These are phyloP conservation scores for Harpegnathos saltator DNA, from an alignment of 1,140 invertebrate species.

Conservation along the genomic window DNA sequence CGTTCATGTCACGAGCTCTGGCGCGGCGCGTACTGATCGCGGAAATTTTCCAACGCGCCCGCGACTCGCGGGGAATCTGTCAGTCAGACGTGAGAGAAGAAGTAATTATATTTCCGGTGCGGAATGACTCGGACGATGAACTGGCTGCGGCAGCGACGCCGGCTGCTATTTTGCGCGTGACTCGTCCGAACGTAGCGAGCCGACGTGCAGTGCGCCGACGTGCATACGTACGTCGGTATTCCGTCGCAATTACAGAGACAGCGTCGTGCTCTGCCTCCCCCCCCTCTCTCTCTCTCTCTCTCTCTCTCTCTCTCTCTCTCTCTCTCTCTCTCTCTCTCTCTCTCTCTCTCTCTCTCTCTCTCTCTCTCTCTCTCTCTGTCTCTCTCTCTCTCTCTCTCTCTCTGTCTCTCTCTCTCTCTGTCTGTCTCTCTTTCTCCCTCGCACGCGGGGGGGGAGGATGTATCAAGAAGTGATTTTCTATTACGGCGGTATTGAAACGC, in stretches of 20 bases:
- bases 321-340: too few relatives aligned
- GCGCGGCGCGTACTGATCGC: constrained; percentile 46
- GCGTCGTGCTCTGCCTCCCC: neutral
- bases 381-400: neutral
- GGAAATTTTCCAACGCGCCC: constrained; percentile 45
- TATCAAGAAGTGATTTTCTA: constrained; percentile 61
- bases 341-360: neutral
- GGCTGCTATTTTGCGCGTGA: constrained; percentile 54
- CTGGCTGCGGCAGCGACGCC: constrained; percentile 21
- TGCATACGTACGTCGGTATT: constrained; percentile 8
- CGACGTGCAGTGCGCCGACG: neutral
- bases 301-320: constrained; percentile 4
- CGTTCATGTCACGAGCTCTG: constrained; percentile 23
- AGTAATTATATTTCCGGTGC: constrained; percentile 58
- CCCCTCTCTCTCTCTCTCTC: too few relatives aligned
- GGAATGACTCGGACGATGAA: constrained; percentile 58
- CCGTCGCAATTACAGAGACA: constrained; percentile 55
- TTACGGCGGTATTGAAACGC: constrained; percentile 54
- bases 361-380: too few relatives aligned
- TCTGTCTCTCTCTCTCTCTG: too few relatives aligned
- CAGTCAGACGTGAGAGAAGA: constrained; percentile 48
- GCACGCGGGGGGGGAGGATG: constrained; percentile 9
- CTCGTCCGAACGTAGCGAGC: constrained; percentile 27
- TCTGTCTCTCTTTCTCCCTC: neutral
- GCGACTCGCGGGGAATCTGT: constrained; percentile 35